A percentile compares a stretch with the other conserved stretches of the same genome.
These are phyloP conservation scores for Drosophila longiperda DNA, from an alignment of 2,888 invertebrate species.

Conservation along the genomic window DNA sequence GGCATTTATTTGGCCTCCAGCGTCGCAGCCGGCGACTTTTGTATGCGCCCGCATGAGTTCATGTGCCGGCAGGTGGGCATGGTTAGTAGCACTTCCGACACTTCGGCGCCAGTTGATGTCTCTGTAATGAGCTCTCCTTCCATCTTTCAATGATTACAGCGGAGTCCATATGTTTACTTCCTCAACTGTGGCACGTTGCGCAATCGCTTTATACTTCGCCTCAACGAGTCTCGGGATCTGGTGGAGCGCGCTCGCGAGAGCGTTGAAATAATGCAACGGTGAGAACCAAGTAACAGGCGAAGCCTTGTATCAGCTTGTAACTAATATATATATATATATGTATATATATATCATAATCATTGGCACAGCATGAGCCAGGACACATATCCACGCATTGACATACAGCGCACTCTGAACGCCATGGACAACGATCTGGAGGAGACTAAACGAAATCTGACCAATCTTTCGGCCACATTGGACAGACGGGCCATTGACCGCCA, in stretches of 20 bases:
- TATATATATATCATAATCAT: background rate
- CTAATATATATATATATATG: background rate
- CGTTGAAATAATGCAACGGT: constrained; percentile 83
- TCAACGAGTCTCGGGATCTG: constrained; percentile 84
- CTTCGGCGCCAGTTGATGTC: background rate
- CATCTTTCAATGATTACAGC: constrained; percentile 63
- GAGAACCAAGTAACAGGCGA: constrained; percentile 7
- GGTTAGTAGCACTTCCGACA: constrained; percentile 71
- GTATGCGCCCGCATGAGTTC: constrained; percentile 90
- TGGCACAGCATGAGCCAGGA: constrained; percentile 83
- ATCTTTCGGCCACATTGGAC: constrained; percentile 89
- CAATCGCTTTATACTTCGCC: constrained; percentile 84
- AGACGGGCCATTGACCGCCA: constrained; percentile 93
- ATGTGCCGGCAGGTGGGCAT: constrained; percentile 85
- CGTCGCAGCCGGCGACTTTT: constrained; percentile 94
- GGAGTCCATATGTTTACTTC: constrained; percentile 85
- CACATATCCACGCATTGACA: constrained; percentile 84
- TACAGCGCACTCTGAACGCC: constrained; percentile 80
- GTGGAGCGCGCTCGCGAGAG: constrained; percentile 85
- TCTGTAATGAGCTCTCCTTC: background rate
- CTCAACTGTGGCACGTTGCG: constrained; percentile 85
- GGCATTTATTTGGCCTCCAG: constrained; percentile 94
- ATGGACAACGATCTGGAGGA: constrained; percentile 84
- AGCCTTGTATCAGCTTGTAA: background rate
- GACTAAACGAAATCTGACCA: constrained; percentile 85